phyloP scores from a whole-genome alignment of 2,113 vertebrate genomes.

The Anas platyrhynchos region DNA sequence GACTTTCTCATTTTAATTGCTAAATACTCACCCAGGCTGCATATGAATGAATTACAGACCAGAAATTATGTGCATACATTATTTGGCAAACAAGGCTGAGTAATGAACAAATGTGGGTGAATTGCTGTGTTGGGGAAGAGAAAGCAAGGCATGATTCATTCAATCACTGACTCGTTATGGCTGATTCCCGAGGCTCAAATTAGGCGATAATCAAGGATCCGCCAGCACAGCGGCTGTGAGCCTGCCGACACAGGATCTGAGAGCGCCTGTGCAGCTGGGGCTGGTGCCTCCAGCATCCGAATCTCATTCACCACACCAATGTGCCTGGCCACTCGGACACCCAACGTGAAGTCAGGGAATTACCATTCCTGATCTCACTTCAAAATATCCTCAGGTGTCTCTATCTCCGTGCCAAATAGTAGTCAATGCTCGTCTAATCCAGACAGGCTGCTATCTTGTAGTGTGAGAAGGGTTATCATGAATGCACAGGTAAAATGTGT shows the following conservation, averaged over 20 bases:
- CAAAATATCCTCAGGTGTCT: neutral
- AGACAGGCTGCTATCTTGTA: neutral
- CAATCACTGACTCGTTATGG: constrained; percentile 51
- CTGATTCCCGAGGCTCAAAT: constrained; percentile 61
- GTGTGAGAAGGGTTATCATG: neutral
- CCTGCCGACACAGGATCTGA: neutral
- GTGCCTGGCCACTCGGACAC: neutral
- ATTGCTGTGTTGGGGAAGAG: constrained; percentile 52
- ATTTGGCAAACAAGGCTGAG: constrained; percentile 62
- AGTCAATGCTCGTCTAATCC: neutral
- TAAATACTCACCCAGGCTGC: constrained; percentile 33
- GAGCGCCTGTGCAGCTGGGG: neutral
- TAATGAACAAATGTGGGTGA: constrained; percentile 64
- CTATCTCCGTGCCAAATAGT: neutral
- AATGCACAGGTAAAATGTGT: neutral
- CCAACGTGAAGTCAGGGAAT: neutral
- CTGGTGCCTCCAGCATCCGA: neutral
- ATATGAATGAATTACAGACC: constrained; percentile 46
- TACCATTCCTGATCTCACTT: neutral
- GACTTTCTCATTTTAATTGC: constrained; percentile 62
- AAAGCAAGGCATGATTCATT: constrained; percentile 33
- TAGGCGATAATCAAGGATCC: constrained; percentile 57
- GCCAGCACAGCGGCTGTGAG: neutral
- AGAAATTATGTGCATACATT: constrained; percentile 65
- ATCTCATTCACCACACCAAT: rapidly evolving